Conservation (phyloP, 2,797 vertebrate genomes). For the Anas capensis region DNA sequence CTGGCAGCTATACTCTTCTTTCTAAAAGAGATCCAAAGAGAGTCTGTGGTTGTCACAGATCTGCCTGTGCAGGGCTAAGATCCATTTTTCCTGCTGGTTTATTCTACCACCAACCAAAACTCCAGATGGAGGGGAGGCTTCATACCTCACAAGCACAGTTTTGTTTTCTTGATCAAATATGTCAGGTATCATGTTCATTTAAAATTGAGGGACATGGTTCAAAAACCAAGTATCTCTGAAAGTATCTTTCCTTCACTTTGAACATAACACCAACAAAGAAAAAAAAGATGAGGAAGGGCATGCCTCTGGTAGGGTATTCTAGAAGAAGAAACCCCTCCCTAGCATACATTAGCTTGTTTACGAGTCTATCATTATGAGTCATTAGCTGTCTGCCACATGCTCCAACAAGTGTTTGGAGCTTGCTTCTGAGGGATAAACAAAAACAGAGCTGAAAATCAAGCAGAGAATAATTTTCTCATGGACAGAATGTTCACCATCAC, state of each 20-base stretch:
- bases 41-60: not conserved
- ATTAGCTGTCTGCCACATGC: not conserved
- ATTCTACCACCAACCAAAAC: not conserved
- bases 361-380: not conserved
- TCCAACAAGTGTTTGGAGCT: not conserved
- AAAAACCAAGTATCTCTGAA: not conserved
- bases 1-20: not conserved
- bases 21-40: not conserved
- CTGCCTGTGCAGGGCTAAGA: not conserved
- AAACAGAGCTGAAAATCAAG: constrained; percentile 17
- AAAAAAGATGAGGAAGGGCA: not conserved
- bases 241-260: not conserved
- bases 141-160: not conserved
- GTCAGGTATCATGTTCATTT: not conserved
- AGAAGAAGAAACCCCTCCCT: not conserved
- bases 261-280: not conserved
- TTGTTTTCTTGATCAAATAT: constrained; percentile 6
- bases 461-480: not conserved
- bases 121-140: constrained; percentile 53
- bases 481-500: not conserved
- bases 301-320: not conserved
- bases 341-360: not conserved
- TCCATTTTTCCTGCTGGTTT: constrained; percentile 41
- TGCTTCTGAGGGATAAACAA: constrained; percentile 25
- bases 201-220: not conserved